Evolutionary conservation across 2,113 vertebrate species (phyloP).

Genomic region (Picathartes gymnocephalus): DNA sequence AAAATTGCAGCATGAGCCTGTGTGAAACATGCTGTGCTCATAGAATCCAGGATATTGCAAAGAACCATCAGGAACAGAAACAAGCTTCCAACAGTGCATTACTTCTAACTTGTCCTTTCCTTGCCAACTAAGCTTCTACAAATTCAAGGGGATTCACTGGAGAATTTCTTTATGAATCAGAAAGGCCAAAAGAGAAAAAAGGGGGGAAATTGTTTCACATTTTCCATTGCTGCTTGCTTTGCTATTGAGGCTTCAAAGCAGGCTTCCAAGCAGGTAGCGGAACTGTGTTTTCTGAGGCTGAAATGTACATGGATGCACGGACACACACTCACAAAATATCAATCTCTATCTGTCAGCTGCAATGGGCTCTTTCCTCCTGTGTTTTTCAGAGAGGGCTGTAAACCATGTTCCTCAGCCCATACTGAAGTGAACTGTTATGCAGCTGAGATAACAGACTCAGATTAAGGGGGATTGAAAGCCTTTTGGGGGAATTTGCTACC

Average conservation of each 20-base stretch:
- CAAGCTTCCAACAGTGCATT: background rate
- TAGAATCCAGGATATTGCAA: background rate
- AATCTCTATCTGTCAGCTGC: background rate
- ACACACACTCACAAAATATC: background rate
- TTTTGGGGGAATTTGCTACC: background rate
- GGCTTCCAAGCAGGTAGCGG: background rate
- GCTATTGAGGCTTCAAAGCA: background rate
- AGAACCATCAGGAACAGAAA: background rate
- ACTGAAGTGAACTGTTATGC: background rate
- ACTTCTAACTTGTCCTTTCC: background rate
- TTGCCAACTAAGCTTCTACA: background rate
- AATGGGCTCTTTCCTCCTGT: background rate
- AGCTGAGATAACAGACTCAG: background rate
- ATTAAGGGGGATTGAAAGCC: background rate
- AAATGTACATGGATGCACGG: background rate
- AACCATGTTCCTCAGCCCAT: background rate
- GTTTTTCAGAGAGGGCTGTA: background rate
- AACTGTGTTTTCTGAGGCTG: background rate
- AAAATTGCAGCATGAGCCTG: accelerated
- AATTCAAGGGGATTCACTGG: background rate
- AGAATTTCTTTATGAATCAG: background rate
- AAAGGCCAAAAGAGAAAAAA: background rate
- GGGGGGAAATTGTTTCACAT: accelerated
- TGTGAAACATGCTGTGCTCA: background rate
- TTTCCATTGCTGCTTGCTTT: background rate